Evolutionary conservation across 2,113 vertebrate species (phyloP), one percentile per base, ranked within the genome.

Genomic region (pig (Sus scrofa)): DNA sequence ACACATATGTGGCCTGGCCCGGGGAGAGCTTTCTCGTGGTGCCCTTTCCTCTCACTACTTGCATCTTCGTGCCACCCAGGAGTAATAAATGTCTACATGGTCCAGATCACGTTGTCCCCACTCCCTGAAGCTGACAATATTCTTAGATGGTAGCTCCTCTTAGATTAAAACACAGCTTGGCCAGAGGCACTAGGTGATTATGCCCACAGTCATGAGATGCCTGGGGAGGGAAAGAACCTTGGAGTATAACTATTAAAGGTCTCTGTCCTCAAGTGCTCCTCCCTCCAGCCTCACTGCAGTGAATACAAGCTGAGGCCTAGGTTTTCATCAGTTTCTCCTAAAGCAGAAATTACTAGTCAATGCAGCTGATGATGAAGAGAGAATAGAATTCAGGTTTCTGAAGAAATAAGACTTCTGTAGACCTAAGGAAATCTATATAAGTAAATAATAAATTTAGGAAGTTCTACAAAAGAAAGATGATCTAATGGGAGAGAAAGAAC

Each of bases 241-340:
- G 44, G 26, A 30, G 20, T 30, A 1, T 2, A 58, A 39, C 4
- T 1, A 11, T 4, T 52, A 22, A 56, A 32, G 3, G 13, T 86
- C 13, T 32, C 34, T 71, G 4, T 39, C 34, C n/a, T 7, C 0
- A n/a, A 30, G 34, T 3, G 2, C 2, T 67, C 4, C 12, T 39
- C 15, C 13, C 4, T 71, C 27, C 13, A 67, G 1, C 14, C 30
- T 60, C 70, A 58, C 20, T 54, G 50, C 11, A 22, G 7, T 44
- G 14, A 58, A 16, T 22, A 26, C 8, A 37, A 39, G 32, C 32
- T 8, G 50, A 86, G 65, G 8, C 32, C 19, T 58, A 26, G 30
- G 7, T 81, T 81, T 54, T 60, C 34, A 37, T 52, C 67, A 37
- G 1, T 16, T 74, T 27, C 52, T 24, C 44, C 15, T 70, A 65